A percentile compares a stretch with the other conserved stretches of the same genome.
Conservation (phyloP, 2,113 vertebrate genomes). For the Pogona vitticeps region DNA sequence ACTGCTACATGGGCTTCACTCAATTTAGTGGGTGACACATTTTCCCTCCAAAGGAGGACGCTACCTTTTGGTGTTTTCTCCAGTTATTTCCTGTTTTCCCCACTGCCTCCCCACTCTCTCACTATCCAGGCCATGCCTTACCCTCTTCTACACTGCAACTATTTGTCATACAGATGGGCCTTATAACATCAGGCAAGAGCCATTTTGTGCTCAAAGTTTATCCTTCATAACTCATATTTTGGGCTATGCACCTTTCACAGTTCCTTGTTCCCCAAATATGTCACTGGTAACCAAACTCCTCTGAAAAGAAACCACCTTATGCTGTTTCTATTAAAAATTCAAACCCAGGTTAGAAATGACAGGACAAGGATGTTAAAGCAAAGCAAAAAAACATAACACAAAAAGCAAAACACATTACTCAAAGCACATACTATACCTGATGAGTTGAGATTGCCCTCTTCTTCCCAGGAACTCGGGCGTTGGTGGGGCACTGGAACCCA, state of each 20-base stretch:
- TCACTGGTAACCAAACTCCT: neutral
- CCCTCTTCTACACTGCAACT: neutral
- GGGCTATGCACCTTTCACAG: neutral
- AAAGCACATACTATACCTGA: constrained; percentile 72
- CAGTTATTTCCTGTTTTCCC: neutral
- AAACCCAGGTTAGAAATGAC: neutral
- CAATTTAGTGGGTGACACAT: neutral
- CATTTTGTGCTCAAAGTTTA: neutral
- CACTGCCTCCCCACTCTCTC: neutral
- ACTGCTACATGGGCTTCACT: neutral
- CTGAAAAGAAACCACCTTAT: neutral
- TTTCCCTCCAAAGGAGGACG: neutral
- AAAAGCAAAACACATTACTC: neutral
- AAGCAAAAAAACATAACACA: neutral
- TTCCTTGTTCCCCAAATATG: neutral
- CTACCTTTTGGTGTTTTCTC: too few relatives aligned
- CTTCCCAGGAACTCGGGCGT: constrained; percentile 84
- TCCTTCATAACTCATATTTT: neutral
- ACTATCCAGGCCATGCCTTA: neutral
- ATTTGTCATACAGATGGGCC: neutral
- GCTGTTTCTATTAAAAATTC: neutral
- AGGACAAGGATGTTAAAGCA: neutral
- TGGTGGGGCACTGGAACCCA: constrained; percentile 82
- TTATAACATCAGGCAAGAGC: neutral
- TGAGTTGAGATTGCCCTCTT: constrained; percentile 81